These are phyloP conservation scores for Parasteatoda tepidariorum DNA, from an alignment of 1,140 invertebrate genomes.

Conservation along the genomic window DNA sequence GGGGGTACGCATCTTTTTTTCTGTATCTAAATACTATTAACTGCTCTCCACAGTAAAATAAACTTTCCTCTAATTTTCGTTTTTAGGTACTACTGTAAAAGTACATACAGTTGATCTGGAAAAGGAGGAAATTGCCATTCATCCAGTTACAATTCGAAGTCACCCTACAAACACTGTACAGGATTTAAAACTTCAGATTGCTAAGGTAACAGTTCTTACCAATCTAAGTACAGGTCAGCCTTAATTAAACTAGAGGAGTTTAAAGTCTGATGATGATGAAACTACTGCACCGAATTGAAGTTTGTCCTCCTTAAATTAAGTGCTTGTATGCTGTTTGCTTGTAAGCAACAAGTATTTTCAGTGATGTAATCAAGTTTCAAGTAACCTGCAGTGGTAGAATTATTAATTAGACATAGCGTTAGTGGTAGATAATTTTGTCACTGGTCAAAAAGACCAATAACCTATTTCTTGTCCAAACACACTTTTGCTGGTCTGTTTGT, in stretches of 20 bases:
- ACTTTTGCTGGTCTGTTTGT: too few species aligned
- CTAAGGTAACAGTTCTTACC: too few species aligned
- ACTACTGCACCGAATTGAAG: not conserved
- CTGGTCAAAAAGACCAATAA: too few species aligned
- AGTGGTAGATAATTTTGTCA: too few species aligned
- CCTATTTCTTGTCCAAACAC: too few species aligned
- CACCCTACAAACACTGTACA: constrained; percentile 73
- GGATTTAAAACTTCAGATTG: constrained; percentile 74
- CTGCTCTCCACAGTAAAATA: not conserved
- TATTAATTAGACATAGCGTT: too few species aligned
- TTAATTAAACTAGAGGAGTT: not conserved
- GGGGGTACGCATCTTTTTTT: constrained; percentile 70
- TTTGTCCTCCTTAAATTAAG: too few species aligned
- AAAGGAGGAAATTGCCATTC: constrained; percentile 74
- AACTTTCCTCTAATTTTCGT: constrained; percentile 43
- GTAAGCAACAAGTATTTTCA: too few species aligned
- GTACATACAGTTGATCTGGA: constrained; percentile 76
- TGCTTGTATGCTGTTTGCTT: too few species aligned
- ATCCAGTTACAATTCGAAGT: constrained; percentile 74
- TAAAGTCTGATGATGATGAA: not conserved
- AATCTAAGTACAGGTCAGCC: too few species aligned
- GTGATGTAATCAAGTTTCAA: too few species aligned
- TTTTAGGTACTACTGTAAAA: constrained; percentile 74
- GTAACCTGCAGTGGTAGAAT: too few species aligned
- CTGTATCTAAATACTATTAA: not conserved